These are phyloP conservation scores for Tyria jacobaeae DNA, from an alignment of 2,888 invertebrate species.

Conservation along the genomic window DNA sequence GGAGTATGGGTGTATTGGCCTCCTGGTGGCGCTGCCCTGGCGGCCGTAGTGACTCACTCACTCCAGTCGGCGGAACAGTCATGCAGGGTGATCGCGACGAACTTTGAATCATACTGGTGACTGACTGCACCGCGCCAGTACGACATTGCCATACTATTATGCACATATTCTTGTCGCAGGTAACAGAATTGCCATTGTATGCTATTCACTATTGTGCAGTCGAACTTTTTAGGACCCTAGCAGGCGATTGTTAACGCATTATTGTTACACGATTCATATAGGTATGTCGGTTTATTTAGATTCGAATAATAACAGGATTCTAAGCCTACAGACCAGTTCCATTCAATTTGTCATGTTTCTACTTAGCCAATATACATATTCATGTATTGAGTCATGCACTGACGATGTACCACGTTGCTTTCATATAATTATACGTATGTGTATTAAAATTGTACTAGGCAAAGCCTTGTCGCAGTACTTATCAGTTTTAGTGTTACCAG, in stretches of 20 bases:
- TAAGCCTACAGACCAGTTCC: slow-evolving; percentile 53
- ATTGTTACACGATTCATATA: slow-evolving; percentile 72
- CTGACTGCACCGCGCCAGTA: slow-evolving; percentile 56
- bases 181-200: slow-evolving; percentile 83
- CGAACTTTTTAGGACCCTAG: slow-evolving; percentile 78
- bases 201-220: slow-evolving; percentile 80
- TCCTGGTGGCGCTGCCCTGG: slow-evolving; percentile 34
- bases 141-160: slow-evolving; percentile 70
- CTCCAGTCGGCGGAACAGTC: slow-evolving; percentile 51
- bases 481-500: not conserved
- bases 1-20: slow-evolving; percentile 68
- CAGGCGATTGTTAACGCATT: slow-evolving; percentile 79
- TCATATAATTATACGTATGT: slow-evolving; percentile 38
- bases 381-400: slow-evolving; percentile 38
- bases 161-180: slow-evolving; percentile 83
- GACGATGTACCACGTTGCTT: slow-evolving; percentile 19
- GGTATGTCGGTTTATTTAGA: slow-evolving; percentile 70
- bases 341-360: slow-evolving; percentile 44
- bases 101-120: slow-evolving; percentile 61
- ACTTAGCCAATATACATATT: slow-evolving; percentile 33
- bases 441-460: slow-evolving; percentile 24
- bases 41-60: slow-evolving; percentile 48
- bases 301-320: slow-evolving; percentile 72
- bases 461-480: too few relatives aligned
- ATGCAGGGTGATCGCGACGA: slow-evolving; percentile 61